A percentile compares a stretch with the other conserved stretches of the same genome.
phyloP scores from a whole-genome alignment of 2,797 vertebrate species.

The Agapornis canus region DNA sequence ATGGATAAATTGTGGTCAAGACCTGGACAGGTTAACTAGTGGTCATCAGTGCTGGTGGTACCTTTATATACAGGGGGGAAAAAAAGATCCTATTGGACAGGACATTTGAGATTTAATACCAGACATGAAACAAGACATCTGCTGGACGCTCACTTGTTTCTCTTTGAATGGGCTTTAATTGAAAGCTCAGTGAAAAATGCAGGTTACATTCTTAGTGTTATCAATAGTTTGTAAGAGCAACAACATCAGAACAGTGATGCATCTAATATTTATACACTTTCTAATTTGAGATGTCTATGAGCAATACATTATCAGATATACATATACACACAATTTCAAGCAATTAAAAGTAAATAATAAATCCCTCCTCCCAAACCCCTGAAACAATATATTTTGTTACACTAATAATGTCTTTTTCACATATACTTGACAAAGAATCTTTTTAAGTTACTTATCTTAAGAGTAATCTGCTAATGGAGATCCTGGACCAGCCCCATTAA shows the following conservation, averaged over 20 bases:
- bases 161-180: slow-evolving; percentile 84
- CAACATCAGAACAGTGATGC: slow-evolving; percentile 74
- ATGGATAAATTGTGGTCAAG: slow-evolving; percentile 72
- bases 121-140: slow-evolving; percentile 73
- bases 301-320: slow-evolving; percentile 84
- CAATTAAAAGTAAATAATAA: slow-evolving; percentile 84
- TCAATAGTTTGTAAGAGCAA: slow-evolving; percentile 73
- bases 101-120: slow-evolving; percentile 72
- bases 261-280: slow-evolving; percentile 80
- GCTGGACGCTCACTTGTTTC: slow-evolving; percentile 68
- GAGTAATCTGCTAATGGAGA: slow-evolving; percentile 77
- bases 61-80: slow-evolving; percentile 47
- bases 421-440: slow-evolving; percentile 78
- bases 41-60: slow-evolving; percentile 57
- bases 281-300: slow-evolving; percentile 79
- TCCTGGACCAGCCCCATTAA: slow-evolving; percentile 81
- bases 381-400: slow-evolving; percentile 81
- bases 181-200: slow-evolving; percentile 81
- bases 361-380: slow-evolving; percentile 74
- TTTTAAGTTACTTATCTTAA: slow-evolving; percentile 85
- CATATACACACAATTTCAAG: slow-evolving; percentile 84
- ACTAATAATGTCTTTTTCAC: slow-evolving; percentile 78
- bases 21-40: slow-evolving; percentile 67
- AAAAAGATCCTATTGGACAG: slow-evolving; percentile 22
- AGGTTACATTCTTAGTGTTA: slow-evolving; percentile 82